These are phyloP conservation scores for Drosophila cardini DNA, from an alignment of 1,140 invertebrate species.

Conservation along the genomic window DNA sequence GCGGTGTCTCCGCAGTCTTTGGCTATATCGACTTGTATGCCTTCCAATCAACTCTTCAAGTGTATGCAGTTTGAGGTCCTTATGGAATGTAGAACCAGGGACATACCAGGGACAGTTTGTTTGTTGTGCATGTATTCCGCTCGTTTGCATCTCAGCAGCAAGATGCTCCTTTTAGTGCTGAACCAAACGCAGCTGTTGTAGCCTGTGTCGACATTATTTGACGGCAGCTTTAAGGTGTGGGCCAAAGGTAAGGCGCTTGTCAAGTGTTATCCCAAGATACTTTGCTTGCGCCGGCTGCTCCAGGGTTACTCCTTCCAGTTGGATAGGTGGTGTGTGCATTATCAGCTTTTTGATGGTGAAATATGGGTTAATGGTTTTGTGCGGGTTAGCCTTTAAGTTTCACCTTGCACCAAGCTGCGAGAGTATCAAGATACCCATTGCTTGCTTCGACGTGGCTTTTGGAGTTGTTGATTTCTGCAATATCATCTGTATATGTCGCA, in stretches of 20 bases:
- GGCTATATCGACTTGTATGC: not conserved
- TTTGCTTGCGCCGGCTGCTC: too few species aligned
- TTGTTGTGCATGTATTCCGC: too few species aligned
- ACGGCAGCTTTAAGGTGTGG: too few species aligned
- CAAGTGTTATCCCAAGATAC: too few species aligned
- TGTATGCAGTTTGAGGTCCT: too few species aligned
- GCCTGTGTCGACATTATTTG: too few species aligned
- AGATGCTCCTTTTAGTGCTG: too few species aligned
- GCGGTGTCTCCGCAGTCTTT: conserved; percentile 4
- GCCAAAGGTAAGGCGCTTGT: too few species aligned
- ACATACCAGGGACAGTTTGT: conserved; percentile 10
- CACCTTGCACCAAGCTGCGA: conserved; percentile 20
- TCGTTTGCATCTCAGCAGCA: too few species aligned
- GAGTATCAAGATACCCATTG: conserved; percentile 16
- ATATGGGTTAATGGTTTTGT: conserved; percentile 9
- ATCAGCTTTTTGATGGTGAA: conserved; percentile 14
- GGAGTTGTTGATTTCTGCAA: conserved; percentile 15
- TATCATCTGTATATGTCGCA: conserved; percentile 30
- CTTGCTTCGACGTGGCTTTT: conserved; percentile 9
- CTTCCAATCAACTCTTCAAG: too few species aligned
- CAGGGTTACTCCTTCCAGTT: conserved; percentile 3
- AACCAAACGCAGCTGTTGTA: too few species aligned
- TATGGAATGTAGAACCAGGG: not conserved
- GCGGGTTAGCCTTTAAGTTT: conserved; percentile 16
- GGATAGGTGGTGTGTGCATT: not conserved